A percentile compares a stretch with the other conserved stretches of the same genome.
These are phyloP conservation scores for Morphnarchus princeps DNA, from an alignment of 2,113 vertebrate species.

Conservation along the genomic window DNA sequence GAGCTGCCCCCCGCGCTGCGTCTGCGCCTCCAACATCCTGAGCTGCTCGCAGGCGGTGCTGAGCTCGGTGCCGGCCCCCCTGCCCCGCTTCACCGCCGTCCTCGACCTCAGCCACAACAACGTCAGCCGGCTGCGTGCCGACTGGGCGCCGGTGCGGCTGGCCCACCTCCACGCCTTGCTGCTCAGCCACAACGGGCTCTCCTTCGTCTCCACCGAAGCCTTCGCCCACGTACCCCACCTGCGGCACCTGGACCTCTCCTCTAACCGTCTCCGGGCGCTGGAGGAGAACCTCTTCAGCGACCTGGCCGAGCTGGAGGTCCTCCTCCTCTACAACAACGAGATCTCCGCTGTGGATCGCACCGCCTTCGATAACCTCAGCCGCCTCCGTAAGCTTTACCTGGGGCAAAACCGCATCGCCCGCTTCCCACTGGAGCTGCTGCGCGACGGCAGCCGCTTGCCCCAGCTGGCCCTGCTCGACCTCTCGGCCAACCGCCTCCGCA, in stretches of 20 bases:
- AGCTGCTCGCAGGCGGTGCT: conserved; percentile 92
- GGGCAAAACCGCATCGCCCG: conserved; percentile 90
- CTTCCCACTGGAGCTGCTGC: conserved; percentile 90
- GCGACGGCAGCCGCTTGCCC: conserved; percentile 79
- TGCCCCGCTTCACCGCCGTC: conserved; percentile 84
- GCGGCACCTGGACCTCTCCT: conserved; percentile 91
- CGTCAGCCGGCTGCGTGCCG: conserved; percentile 77
- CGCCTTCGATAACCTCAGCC: conserved; percentile 81
- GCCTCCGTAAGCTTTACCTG: conserved; percentile 92
- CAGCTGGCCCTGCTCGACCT: conserved; percentile 88
- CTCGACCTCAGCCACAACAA: conserved; percentile 94
- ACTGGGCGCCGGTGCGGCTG: conserved; percentile 83
- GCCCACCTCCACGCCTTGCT: conserved; percentile 85
- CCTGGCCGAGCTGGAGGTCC: conserved; percentile 84
- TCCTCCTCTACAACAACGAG: conserved; percentile 93
- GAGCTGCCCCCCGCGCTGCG: conserved; percentile 84
- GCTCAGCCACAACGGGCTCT: conserved; percentile 88
- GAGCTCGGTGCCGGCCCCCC: conserved; percentile 68
- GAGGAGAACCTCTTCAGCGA: conserved; percentile 91
- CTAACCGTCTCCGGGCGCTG: conserved; percentile 80
- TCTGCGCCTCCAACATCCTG: conserved; percentile 96
- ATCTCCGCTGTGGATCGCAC: conserved; percentile 85
- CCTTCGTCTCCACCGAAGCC: conserved; percentile 90
- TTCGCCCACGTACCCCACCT: conserved; percentile 83
- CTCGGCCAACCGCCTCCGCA: conserved; percentile 88